Conservation (phyloP, 1,140 invertebrate species). For the Fopius arisanus region DNA sequence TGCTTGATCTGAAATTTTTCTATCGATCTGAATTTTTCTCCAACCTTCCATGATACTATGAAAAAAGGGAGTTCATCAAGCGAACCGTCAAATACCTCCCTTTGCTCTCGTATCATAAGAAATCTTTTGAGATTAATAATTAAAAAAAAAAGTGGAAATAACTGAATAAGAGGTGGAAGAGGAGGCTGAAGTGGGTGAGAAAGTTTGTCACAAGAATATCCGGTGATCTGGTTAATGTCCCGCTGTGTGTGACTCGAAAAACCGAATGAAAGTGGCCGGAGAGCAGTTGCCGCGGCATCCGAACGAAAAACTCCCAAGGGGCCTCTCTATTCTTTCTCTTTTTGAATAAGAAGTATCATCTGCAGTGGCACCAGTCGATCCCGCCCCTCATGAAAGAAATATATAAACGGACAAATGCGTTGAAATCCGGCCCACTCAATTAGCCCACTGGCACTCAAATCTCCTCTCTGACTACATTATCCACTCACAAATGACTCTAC, state of each 20-base stretch:
- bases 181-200: slow-evolving; percentile 45
- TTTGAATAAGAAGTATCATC: slow-evolving; percentile 9
- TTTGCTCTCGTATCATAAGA: too few species aligned
- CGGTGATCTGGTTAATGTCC: slow-evolving; percentile 62
- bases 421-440: slow-evolving; percentile 45
- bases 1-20: too few species aligned
- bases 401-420: slow-evolving; percentile 48
- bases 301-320: neutral
- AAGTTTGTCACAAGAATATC: slow-evolving; percentile 54
- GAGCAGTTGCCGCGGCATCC: neutral
- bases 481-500: slow-evolving; percentile 2
- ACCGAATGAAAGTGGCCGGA: neutral
- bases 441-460: slow-evolving; percentile 29
- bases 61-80: too few species aligned
- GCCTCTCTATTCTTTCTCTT: neutral
- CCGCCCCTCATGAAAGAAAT: slow-evolving; percentile 26
- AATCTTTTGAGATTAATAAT: too few species aligned
- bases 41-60: too few species aligned
- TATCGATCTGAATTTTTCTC: too few species aligned
- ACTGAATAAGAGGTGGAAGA: too few species aligned
- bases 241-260: slow-evolving; percentile 36
- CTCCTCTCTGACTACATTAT: slow-evolving; percentile 20
- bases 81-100: too few species aligned
- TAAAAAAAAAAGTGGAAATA: neutral
- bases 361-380: slow-evolving; percentile 7